Conservation (phyloP, 1,140 invertebrate genomes). For the Archegozetes longisetosus region DNA sequence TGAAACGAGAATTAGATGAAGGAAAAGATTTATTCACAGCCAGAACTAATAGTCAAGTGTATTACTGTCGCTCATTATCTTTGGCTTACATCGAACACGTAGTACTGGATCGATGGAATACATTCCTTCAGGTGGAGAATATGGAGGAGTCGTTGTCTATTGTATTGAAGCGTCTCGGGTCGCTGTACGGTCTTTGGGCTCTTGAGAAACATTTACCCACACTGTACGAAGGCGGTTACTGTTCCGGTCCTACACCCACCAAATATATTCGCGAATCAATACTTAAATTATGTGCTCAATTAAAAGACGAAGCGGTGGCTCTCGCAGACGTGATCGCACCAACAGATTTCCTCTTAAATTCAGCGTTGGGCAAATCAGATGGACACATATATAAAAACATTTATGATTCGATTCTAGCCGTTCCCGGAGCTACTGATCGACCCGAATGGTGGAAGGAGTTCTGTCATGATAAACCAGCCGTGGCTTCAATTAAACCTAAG, state of each 20-base stretch:
- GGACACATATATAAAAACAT: slow-evolving; percentile 55
- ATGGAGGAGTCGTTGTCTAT: background rate
- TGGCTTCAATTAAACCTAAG: slow-evolving; percentile 6
- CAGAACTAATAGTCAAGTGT: slow-evolving; percentile 64
- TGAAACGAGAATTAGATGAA: slow-evolving; percentile 30
- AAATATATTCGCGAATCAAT: slow-evolving; percentile 36
- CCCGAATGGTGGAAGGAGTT: slow-evolving; percentile 30
- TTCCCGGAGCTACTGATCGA: slow-evolving; percentile 26
- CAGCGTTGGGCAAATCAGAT: slow-evolving; percentile 56
- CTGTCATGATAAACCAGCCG: slow-evolving; percentile 22
- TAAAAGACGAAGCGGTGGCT: slow-evolving; percentile 54
- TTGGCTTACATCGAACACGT: slow-evolving; percentile 49
- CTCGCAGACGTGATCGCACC: slow-evolving; percentile 72
- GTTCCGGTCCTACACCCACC: slow-evolving; percentile 31
- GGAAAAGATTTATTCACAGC: slow-evolving; percentile 45
- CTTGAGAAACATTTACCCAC: slow-evolving; percentile 20
- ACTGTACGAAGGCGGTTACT: slow-evolving; percentile 22
- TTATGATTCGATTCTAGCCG: slow-evolving; percentile 28
- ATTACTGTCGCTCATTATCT: slow-evolving; percentile 52
- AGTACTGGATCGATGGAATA: slow-evolving; percentile 6
- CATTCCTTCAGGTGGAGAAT: background rate
- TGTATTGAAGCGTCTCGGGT: slow-evolving; percentile 18
- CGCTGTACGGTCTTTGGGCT: slow-evolving; percentile 24
- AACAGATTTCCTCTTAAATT: slow-evolving; percentile 68
- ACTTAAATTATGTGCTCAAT: slow-evolving; percentile 39